These are phyloP conservation scores for Morphnarchus princeps DNA, from an alignment of 2,113 vertebrate species.

Conservation along the genomic window DNA sequence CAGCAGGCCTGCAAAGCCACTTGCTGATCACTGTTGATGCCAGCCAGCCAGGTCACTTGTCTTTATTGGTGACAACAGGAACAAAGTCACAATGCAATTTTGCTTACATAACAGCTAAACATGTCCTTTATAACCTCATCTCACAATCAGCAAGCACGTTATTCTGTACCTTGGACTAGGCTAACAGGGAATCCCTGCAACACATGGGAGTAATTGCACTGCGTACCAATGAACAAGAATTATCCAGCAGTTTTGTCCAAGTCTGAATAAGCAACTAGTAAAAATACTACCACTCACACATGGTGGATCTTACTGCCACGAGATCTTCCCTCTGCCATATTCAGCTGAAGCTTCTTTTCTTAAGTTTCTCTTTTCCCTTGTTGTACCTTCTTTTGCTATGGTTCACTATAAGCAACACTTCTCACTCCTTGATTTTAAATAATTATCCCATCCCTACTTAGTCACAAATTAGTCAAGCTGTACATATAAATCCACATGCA, in stretches of 20 bases:
- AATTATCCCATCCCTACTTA: not conserved
- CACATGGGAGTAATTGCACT: not conserved
- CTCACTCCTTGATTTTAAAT: not conserved
- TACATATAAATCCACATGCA: slow-evolving; percentile 46
- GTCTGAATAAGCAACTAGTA: not conserved
- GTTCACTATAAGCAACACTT: not conserved
- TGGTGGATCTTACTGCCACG: not conserved
- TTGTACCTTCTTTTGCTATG: not conserved
- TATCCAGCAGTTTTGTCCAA: not conserved
- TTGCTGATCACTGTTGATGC: not conserved
- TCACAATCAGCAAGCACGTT: not conserved
- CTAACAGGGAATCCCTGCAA: not conserved
- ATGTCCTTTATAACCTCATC: not conserved
- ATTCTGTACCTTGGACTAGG: not conserved
- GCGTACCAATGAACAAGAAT: not conserved
- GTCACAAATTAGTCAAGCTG: slow-evolving; percentile 19
- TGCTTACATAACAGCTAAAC: not conserved
- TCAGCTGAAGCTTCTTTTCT: not conserved
- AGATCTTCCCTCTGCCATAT: not conserved
- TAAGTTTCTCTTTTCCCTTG: not conserved
- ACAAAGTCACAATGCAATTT: not conserved
- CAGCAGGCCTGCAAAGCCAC: not conserved
- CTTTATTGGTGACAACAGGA: not conserved
- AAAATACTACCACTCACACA: not conserved
- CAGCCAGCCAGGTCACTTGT: not conserved